A percentile compares a stretch with the other conserved stretches of the same genome.
These are phyloP conservation scores for Synergus umbraculus DNA, from an alignment of 2,888 invertebrate species.

Conservation along the genomic window DNA sequence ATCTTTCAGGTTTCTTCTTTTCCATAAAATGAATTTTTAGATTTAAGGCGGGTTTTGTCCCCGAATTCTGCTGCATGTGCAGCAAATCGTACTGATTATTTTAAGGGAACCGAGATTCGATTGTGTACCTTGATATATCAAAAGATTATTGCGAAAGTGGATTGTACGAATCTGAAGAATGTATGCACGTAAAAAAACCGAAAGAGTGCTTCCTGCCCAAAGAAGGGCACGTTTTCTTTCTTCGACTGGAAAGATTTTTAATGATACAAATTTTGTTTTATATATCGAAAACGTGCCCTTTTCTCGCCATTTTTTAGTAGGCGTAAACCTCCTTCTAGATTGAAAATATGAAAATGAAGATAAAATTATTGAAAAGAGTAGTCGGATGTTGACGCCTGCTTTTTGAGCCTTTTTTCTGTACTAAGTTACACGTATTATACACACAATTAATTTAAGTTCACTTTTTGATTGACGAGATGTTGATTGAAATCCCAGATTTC, in stretches of 20 bases:
- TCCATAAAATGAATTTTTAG: constrained; percentile 49
- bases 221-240: constrained; percentile 23
- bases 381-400: constrained; percentile 8
- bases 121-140: constrained; percentile 65
- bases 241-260: constrained; percentile 3
- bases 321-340: neutral
- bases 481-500: constrained; percentile 31
- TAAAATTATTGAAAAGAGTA: neutral
- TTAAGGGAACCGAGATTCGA: constrained; percentile 65
- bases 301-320: constrained; percentile 1
- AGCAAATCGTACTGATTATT: constrained; percentile 69
- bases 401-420: constrained; percentile 23
- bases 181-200: constrained; percentile 5
- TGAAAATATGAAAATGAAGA: neutral
- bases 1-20: constrained; percentile 57
- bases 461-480: constrained; percentile 24
- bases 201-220: constrained; percentile 37
- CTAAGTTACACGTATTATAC: constrained; percentile 32
- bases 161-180: constrained; percentile 10
- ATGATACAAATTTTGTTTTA: neutral
- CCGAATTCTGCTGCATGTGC: constrained; percentile 48
- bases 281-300: constrained; percentile 33
- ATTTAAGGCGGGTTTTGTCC: constrained; percentile 45
- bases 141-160: constrained; percentile 35
- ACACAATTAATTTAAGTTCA: constrained; percentile 27